Evolutionary conservation across 2,113 vertebrate genomes (phyloP).

Genomic region (Daphoenositta chrysoptera): DNA sequence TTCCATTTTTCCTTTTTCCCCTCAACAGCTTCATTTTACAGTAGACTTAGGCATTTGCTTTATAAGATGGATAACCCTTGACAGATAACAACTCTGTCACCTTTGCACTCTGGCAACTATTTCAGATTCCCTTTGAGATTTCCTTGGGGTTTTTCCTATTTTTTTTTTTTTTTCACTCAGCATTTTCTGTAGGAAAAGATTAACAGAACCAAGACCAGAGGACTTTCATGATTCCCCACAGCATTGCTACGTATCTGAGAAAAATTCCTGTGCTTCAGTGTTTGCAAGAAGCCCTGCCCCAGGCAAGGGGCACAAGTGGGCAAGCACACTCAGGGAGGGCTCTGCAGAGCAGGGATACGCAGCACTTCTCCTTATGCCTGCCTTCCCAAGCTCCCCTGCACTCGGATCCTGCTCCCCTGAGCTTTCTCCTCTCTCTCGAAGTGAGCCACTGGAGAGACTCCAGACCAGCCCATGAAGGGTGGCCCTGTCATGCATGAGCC

Average conservation of each 20-base stretch:
- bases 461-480: not conserved
- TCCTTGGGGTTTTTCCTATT: not conserved
- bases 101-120: not conserved
- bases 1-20: not conserved
- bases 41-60: not conserved
- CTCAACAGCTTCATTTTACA: not conserved
- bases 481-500: not conserved
- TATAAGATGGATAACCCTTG: not conserved
- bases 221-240: not conserved
- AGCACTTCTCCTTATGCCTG: not conserved
- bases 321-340: accelerated
- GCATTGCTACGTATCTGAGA: not conserved
- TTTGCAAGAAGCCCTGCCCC: accelerated
- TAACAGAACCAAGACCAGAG: not conserved
- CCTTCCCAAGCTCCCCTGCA: not conserved
- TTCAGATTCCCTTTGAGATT: not conserved
- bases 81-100: not conserved
- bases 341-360: accelerated
- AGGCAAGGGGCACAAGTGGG: accelerated
- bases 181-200: not conserved
- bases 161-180: not conserved
- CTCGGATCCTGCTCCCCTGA: not conserved
- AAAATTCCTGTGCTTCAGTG: not conserved
- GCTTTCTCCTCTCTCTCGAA: not conserved
- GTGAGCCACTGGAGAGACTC: not conserved